Conservation (phyloP, 2,797 vertebrate genomes). For the Distichodus sexfasciatus region DNA sequence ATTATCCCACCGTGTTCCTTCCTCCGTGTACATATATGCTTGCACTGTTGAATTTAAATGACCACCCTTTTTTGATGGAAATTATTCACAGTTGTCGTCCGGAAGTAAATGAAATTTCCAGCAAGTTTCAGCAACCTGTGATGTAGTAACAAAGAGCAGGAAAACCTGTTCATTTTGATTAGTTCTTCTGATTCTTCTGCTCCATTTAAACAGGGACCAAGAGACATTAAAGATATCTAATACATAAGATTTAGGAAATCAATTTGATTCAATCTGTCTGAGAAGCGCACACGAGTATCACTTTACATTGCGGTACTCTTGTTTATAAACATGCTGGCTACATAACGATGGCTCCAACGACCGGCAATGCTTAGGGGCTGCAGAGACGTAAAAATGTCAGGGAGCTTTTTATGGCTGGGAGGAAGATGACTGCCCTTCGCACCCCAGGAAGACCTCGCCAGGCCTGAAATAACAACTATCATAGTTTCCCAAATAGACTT, state of each 20-base stretch:
- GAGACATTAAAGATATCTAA: background rate
- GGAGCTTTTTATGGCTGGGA: background rate
- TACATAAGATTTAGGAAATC: background rate
- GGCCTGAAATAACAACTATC: conserved; percentile 49
- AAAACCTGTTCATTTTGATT: background rate
- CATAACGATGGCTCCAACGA: background rate
- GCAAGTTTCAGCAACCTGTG: background rate
- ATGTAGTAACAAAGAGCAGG: background rate
- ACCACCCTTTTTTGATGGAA: conserved; percentile 16
- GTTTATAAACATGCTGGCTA: background rate
- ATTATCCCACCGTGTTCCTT: conserved; percentile 9
- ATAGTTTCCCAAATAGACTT: conserved; percentile 54
- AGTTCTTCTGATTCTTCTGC: background rate
- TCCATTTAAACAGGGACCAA: background rate
- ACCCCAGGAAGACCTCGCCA: conserved; percentile 46
- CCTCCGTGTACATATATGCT: background rate
- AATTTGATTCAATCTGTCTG: background rate
- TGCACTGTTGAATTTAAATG: conserved; percentile 19
- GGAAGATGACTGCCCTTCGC: conserved; percentile 43
- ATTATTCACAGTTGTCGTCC: conserved; percentile 21
- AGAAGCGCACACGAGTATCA: background rate
- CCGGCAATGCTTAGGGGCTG: no score
- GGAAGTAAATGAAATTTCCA: conserved; percentile 7
- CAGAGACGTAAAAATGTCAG: background rate
- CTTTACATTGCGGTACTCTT: background rate